phyloP scores from a whole-genome alignment of 1,140 invertebrate genomes.

The Drosophila nasuta region DNA sequence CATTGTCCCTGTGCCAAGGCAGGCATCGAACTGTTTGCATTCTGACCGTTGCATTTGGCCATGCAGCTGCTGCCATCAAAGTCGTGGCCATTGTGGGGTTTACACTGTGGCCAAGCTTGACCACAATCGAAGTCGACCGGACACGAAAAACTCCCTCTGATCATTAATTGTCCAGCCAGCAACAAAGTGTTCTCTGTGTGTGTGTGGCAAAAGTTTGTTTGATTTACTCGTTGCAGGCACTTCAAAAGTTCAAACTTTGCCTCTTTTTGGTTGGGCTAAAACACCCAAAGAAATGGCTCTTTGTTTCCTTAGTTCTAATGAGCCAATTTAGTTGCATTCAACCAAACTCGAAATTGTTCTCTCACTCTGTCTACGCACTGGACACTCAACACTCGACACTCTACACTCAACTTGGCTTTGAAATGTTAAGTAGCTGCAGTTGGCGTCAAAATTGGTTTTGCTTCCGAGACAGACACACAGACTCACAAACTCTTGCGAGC shows the following conservation, averaged over 20 bases:
- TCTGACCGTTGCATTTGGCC: constrained; percentile 74
- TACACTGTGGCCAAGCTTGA: constrained; percentile 66
- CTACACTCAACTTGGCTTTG: constrained; percentile 34
- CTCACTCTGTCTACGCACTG: constrained; percentile 42
- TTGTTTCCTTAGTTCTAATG: constrained; percentile 71
- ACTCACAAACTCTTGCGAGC: background rate
- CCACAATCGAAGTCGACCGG: constrained; percentile 69
- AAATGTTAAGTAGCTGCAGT: constrained; percentile 43
- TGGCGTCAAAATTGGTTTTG: constrained; percentile 1
- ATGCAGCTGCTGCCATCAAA: constrained; percentile 77
- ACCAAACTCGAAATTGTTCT: constrained; percentile 57
- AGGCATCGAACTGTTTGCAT: constrained; percentile 78
- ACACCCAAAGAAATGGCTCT: constrained; percentile 35
- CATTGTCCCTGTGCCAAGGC: constrained; percentile 54
- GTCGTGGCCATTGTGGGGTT: constrained; percentile 61
- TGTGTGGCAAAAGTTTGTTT: constrained; percentile 43
- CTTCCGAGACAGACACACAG: background rate
- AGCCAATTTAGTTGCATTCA: constrained; percentile 80
- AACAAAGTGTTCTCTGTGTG: constrained; percentile 33
- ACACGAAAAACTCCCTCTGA: constrained; percentile 24
- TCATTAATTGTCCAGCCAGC: constrained; percentile 62
- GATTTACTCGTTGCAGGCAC: constrained; percentile 43
- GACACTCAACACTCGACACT: background rate
- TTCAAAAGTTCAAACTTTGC: constrained; percentile 33
- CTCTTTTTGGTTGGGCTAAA: background rate